Conservation (phyloP, 2,113 vertebrate species). For the Pelecanoides urinatrix region DNA sequence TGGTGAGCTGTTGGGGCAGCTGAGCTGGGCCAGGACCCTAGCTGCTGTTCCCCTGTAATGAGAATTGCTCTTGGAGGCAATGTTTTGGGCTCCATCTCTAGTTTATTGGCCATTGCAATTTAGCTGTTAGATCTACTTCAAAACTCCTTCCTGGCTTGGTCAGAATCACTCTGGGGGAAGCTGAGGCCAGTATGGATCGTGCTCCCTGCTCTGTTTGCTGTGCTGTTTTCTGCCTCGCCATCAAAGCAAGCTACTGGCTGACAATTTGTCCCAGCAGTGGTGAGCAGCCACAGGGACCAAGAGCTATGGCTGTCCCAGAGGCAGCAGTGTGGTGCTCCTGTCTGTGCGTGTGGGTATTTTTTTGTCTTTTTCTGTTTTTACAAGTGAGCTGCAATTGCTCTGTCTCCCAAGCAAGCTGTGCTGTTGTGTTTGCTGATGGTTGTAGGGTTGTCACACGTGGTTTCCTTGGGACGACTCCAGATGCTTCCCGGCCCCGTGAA, state of each 20-base stretch:
- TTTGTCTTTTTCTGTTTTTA: not conserved
- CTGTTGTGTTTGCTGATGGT: not conserved
- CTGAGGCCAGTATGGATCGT: rapidly evolving
- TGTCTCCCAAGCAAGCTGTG: not conserved
- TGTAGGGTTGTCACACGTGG: not conserved
- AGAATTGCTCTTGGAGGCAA: not conserved
- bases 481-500: not conserved
- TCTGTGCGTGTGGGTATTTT: rapidly evolving
- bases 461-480: not conserved
- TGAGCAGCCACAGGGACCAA: not conserved
- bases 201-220: not conserved
- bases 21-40: not conserved
- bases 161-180: not conserved
- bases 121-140: not conserved
- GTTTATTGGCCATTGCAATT: not conserved
- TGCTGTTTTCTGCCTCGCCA: not conserved
- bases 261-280: not conserved
- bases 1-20: not conserved
- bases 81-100: not conserved
- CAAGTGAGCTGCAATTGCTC: not conserved
- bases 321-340: not conserved
- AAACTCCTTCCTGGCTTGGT: not conserved
- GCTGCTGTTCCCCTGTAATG: not conserved
- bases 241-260: not conserved
- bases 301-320: not conserved